Conservation (phyloP, 2,888 invertebrate species). For the Coenonympha arcania region DNA sequence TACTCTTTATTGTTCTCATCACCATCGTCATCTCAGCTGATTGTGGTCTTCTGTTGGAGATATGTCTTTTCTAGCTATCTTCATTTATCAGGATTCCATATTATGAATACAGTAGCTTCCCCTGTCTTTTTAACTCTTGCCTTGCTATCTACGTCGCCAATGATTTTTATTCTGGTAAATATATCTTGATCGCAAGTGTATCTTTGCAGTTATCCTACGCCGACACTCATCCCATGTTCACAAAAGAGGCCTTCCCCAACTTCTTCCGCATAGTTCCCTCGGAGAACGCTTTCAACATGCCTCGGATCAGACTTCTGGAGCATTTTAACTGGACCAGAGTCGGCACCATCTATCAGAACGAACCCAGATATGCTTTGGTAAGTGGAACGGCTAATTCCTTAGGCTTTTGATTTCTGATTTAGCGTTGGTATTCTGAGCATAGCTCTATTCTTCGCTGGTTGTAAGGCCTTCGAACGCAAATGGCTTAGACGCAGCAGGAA, state of each 20-base stretch:
- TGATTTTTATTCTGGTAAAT: no score
- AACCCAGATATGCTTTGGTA: conserved; percentile 92
- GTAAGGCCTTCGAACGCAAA: no score
- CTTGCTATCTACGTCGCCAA: neutral
- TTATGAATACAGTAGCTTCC: neutral
- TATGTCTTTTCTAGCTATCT: no score
- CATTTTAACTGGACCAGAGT: conserved; percentile 98
- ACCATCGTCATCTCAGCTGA: no score
- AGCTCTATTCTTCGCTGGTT: no score
- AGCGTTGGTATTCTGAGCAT: no score
- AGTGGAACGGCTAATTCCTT: conserved; percentile 44
- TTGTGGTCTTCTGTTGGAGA: no score
- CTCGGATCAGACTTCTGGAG: conserved; percentile 87
- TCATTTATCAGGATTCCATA: no score
- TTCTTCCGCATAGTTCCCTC: conserved; percentile 98
- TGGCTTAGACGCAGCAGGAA: no score
- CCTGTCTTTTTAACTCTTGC: neutral
- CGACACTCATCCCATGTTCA: conserved; percentile 98
- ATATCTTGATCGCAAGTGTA: neutral
- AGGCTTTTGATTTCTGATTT: no score
- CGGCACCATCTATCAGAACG: conserved; percentile 97
- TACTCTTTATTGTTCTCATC: no score
- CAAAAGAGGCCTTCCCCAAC: conserved; percentile 93
- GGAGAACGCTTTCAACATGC: conserved; percentile 96
- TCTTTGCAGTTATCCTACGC: conserved; percentile 88